Evolutionary conservation across 2,113 vertebrate genomes (phyloP).

Genomic region (Promerops cafer): DNA sequence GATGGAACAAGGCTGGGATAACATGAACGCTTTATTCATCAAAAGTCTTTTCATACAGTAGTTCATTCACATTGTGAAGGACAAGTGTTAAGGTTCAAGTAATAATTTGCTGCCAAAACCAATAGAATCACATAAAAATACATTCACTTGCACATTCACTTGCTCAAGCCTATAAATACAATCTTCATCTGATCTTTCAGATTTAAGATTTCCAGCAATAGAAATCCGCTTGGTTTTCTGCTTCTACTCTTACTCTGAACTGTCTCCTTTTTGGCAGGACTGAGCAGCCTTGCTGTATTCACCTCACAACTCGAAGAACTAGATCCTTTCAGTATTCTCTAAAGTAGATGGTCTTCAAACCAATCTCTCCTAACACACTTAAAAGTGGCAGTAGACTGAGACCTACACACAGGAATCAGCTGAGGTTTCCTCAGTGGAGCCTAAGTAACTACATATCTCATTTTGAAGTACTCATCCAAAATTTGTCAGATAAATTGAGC

Average conservation of each 20-base stretch:
- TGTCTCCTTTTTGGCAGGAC: not conserved
- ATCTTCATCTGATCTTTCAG: not conserved
- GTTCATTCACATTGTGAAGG: not conserved
- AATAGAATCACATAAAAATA: not conserved
- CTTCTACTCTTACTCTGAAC: not conserved
- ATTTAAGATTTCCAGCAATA: not conserved
- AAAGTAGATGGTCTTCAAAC: not conserved
- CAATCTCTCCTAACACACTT: not conserved
- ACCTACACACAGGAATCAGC: not conserved
- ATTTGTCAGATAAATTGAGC: not conserved
- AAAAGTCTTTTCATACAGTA: not conserved
- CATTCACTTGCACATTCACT: not conserved
- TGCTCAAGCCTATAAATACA: not conserved
- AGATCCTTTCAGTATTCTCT: not conserved
- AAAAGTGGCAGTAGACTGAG: not conserved
- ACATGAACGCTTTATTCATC: not conserved
- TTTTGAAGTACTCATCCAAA: not conserved
- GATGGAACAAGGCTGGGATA: not conserved
- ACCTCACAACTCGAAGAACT: not conserved
- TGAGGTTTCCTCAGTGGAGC: not conserved
- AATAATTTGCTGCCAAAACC: not conserved
- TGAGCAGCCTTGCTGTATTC: not conserved
- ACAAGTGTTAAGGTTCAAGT: not conserved
- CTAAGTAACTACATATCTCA: not conserved
- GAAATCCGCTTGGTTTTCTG: not conserved